A percentile compares a stretch with the other conserved stretches of the same genome.
These are phyloP conservation scores for Alcis repandata DNA, from an alignment of 2,888 invertebrate genomes.

Conservation along the genomic window DNA sequence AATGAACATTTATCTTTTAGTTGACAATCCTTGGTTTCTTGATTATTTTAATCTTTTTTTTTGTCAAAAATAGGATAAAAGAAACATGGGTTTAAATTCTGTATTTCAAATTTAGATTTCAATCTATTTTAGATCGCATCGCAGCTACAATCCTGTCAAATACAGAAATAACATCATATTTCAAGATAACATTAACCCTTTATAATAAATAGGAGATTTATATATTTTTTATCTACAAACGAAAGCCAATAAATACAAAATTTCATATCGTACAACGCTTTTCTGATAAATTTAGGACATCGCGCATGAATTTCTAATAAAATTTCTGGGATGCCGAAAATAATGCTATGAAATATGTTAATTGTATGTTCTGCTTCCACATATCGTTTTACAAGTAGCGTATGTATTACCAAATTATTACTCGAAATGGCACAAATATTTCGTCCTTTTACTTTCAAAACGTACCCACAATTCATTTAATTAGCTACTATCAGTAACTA, in stretches of 20 bases:
- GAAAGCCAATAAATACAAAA: too few relatives aligned
- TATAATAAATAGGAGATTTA: background rate
- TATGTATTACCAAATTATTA: background rate
- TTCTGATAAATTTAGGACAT: too few relatives aligned
- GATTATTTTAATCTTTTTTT: too few relatives aligned
- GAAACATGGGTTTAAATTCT: background rate
- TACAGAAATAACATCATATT: slow-evolving; percentile 2
- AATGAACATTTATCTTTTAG: background rate
- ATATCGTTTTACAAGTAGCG: too few relatives aligned
- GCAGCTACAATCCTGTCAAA: background rate
- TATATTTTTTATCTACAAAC: too few relatives aligned
- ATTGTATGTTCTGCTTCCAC: too few relatives aligned
- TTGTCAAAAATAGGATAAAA: background rate
- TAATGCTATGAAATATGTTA: too few relatives aligned
- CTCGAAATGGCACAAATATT: background rate
- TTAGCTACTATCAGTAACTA: background rate
- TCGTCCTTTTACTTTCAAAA: background rate
- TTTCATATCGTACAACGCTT: too few relatives aligned
- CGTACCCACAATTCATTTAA: background rate
- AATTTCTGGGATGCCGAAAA: too few relatives aligned
- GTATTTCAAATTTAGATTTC: background rate
- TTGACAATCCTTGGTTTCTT: too few relatives aligned
- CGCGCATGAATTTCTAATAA: too few relatives aligned
- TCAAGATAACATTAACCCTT: background rate
- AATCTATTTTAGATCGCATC: background rate